These are phyloP conservation scores for Pediacus dermestoides DNA, from an alignment of 2,888 invertebrate genomes.

Conservation along the genomic window DNA sequence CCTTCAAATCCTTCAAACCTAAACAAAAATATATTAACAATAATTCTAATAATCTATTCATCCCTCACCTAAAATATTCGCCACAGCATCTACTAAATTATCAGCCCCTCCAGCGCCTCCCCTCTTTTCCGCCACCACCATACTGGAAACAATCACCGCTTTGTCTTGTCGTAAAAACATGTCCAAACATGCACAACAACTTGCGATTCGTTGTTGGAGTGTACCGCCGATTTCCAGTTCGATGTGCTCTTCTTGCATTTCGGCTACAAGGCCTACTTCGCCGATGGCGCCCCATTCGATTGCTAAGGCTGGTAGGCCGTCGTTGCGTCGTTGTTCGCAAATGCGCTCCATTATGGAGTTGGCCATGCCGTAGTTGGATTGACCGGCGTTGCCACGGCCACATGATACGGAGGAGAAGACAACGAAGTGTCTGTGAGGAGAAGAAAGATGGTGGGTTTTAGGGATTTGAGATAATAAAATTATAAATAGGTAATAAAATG, in stretches of 20 bases:
- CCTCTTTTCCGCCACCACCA: conserved; percentile 84
- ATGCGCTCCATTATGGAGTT: conserved; percentile 89
- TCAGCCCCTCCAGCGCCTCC: conserved; percentile 59
- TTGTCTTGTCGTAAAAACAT: conserved; percentile 64
- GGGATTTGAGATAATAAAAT: too few relatives aligned
- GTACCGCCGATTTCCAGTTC: conserved; percentile 58
- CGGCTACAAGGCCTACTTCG: conserved; percentile 71
- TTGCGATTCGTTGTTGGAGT: conserved; percentile 63
- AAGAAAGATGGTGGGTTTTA: too few relatives aligned
- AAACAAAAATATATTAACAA: conserved; percentile 7
- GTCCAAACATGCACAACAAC: conserved; percentile 62
- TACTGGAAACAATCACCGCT: conserved; percentile 68
- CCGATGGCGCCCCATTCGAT: conserved; percentile 94
- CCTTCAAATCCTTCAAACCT: conserved; percentile 58
- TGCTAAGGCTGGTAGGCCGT: conserved; percentile 74
- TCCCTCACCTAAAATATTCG: conserved; percentile 55
- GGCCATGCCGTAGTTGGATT: conserved; percentile 86
- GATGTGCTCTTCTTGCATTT: conserved; percentile 51
- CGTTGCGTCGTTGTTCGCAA: conserved; percentile 67
- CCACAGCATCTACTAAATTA: conserved; percentile 68
- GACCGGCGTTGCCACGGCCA: conserved; percentile 88
- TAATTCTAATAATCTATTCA: neutral
- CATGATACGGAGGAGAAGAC: conserved; percentile 90
- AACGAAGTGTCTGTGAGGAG: conserved; percentile 79
- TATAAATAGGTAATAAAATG: too few relatives aligned